A percentile compares a stretch with the other conserved stretches of the same genome.
Conservation (phyloP, 1,140 invertebrate species). For the Sesamia nonagrioides region DNA sequence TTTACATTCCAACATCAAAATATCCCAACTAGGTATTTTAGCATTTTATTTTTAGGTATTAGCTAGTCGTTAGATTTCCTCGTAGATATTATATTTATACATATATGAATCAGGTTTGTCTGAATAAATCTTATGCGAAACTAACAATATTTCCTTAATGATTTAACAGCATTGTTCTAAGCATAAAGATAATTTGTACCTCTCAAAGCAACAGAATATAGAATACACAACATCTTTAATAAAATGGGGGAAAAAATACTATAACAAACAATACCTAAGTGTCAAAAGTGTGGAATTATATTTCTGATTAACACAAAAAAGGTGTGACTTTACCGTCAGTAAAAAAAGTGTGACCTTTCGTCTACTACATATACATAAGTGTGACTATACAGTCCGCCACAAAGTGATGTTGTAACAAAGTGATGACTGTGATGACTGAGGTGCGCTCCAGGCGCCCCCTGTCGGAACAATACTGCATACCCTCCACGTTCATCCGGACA, state of each 20-base stretch:
- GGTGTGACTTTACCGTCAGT: not conserved
- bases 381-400: not conserved
- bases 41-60: too few relatives aligned
- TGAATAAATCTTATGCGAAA: not conserved
- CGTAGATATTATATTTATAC: too few relatives aligned
- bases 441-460: constrained; percentile 65
- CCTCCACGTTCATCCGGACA: constrained; percentile 69
- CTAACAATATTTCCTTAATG: not conserved
- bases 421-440: constrained; percentile 81
- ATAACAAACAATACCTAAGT: not conserved
- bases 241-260: not conserved
- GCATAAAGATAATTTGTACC: not conserved
- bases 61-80: too few relatives aligned
- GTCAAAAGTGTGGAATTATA: not conserved
- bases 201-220: not conserved
- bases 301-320: not conserved
- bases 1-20: too few relatives aligned
- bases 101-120: not conserved
- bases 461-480: constrained; percentile 65
- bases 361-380: not conserved
- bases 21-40: too few relatives aligned
- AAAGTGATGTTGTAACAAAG: constrained; percentile 53
- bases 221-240: not conserved
- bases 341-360: not conserved
- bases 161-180: not conserved